A percentile compares a stretch with the other conserved stretches of the same genome.
These are phyloP conservation scores for Rhinoderma darwinii DNA, from an alignment of 2,113 vertebrate genomes.

Conservation along the genomic window DNA sequence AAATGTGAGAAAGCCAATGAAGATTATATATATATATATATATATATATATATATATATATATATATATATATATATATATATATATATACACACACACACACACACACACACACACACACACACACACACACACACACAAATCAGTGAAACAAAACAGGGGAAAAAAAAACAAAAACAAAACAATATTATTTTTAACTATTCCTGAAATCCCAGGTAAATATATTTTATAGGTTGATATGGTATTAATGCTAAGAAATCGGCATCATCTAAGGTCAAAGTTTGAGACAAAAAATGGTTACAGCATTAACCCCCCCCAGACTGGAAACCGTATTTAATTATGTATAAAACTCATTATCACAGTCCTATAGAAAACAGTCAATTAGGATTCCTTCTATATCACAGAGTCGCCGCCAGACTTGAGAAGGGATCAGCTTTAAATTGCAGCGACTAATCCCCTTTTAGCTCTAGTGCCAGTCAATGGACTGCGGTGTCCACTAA, in stretches of 20 bases:
- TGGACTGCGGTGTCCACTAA: slow-evolving; percentile 44
- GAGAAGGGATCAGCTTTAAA: slow-evolving; percentile 52
- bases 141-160: no score
- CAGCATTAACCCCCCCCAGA: background rate
- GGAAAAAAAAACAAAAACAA: no score
- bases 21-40: background rate
- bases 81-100: no score
- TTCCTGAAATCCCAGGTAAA: no score
- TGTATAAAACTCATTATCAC: background rate
- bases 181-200: no score
- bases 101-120: no score
- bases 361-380: slow-evolving; percentile 17
- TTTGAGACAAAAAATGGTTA: background rate
- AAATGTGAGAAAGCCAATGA: background rate
- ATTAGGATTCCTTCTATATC: slow-evolving; percentile 49
- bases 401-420: slow-evolving; percentile 11
- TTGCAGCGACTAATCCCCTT: slow-evolving; percentile 54
- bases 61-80: no score
- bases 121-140: no score
- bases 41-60: no score
- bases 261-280: no score
- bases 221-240: no score
- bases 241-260: no score
- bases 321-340: background rate
- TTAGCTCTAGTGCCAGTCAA: slow-evolving; percentile 46